Evolutionary conservation across 1,140 invertebrate genomes (phyloP).

Genomic region (Bombyx mori): ASM3026992v2 NC_085124.1:12806001-12806500

Average conservation of each 20-base stretch:
- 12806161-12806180: conserved; percentile 71
- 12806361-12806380: conserved; percentile 33
- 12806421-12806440: conserved; percentile 36
- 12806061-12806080: conserved; percentile 53
- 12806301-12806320: conserved; percentile 13
- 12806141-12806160: conserved; percentile 50
- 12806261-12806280: conserved; percentile 1
- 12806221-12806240: conserved; percentile 44
- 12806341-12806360: conserved; percentile 18
- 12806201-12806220: conserved; percentile 70
- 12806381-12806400: conserved; percentile 18
- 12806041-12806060: conserved; percentile 67
- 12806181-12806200: conserved; percentile 71
- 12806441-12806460: conserved; percentile 45
- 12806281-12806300: conserved; percentile 7
- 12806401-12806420: conserved; percentile 29
- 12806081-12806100: conserved; percentile 17
- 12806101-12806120: conserved; percentile 17
- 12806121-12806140: conserved; percentile 25
- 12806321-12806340: conserved; percentile 23
- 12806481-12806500: conserved; percentile 39
- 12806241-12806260: not conserved
- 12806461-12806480: conserved; percentile 49
- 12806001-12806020: too few relatives aligned
- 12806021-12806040: conserved; percentile 24